Percentiles rank a stretch among this genome's conserved stretches.
Conservation (phyloP, 2,888 invertebrate genomes). For the Candidula unifasciata region DNA sequence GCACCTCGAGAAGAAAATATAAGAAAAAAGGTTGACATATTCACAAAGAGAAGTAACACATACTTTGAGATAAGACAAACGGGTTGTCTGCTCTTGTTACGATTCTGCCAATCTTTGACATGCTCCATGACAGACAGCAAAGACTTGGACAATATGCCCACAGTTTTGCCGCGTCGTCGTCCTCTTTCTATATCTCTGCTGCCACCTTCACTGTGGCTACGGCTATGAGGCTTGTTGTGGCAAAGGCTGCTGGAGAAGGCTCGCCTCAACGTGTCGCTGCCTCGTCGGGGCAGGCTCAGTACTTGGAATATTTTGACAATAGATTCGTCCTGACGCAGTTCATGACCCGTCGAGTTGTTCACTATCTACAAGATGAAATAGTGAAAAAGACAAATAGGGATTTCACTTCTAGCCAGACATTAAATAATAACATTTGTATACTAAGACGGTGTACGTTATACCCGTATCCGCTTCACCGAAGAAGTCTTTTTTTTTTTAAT, state of each 20-base stretch:
- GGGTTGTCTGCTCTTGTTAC: slow-evolving; percentile 85
- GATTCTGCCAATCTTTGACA: slow-evolving; percentile 93
- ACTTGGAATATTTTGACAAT: slow-evolving; percentile 93
- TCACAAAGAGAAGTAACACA: slow-evolving; percentile 42
- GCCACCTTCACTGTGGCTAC: not conserved
- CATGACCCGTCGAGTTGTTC: slow-evolving; percentile 55
- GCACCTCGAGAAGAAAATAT: not conserved
- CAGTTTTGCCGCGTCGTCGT: slow-evolving; percentile 81
- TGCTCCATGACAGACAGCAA: slow-evolving; percentile 97
- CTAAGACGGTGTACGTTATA: too few species aligned
- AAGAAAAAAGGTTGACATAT: not conserved
- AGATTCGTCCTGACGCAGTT: slow-evolving; percentile 56
- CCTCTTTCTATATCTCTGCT: not conserved
- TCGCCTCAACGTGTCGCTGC: not conserved
- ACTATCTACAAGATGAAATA: slow-evolving; percentile 44
- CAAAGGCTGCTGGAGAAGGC: slow-evolving; percentile 10
- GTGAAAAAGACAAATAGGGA: not conserved
- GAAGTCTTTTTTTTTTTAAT: too few species aligned
- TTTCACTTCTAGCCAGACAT: not conserved
- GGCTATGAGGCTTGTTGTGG: not conserved
- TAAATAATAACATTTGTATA: too few species aligned
- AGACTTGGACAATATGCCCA: slow-evolving; percentile 93
- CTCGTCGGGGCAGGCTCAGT: slow-evolving; percentile 81
- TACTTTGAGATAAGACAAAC: slow-evolving; percentile 94
- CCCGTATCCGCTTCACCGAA: too few species aligned